Evolutionary conservation across 2,797 vertebrate genomes (phyloP), one percentile per base, ranked within the genome.

Genomic region (Ceryle rudis): DNA sequence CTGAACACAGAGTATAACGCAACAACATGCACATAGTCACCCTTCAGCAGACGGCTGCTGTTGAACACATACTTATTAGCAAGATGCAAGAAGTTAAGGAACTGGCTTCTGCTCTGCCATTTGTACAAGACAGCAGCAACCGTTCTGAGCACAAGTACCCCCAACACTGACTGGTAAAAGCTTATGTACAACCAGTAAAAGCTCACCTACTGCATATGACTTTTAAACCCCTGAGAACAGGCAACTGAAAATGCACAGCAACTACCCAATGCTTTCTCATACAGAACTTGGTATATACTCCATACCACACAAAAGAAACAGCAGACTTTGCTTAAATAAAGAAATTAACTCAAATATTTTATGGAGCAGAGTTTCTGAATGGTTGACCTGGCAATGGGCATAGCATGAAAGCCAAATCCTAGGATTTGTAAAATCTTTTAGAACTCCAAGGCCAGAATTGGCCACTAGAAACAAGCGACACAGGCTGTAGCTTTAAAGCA

Each of bases 151-250:
- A 47, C 5, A 4, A 0, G 3, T 19, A 20, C 14, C 41, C 42
- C 52, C 41, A 49, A 9, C 35, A 35, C 33, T 78, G 57, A 47
- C 31, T 65, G 44, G 29, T 49, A 42, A 57, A 33, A 39, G 13
- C 20, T 57, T 13, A 17, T 14, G 44, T 42, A 35, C 35, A 81
- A 42, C 4, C 15, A 78, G 33, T 39, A 31, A 57, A 85, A 61
- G 18, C 49, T 65, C 64, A 42, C 0, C 0, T n/a, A 6, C 57
- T 10, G 2, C 0, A 0, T 33, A 17, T 33, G 44, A 33, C 23
- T 89, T 57, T n/a, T 4, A 51, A 80, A 74, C 18, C 39, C 31
- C 0, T 31, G 29, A 35, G 54, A 62, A 25, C 0, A 41, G 71
- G 39, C n/a, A 89, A 37, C 5, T 66, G 37, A 65, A 78, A 69